These are phyloP conservation scores for Orius laevigatus DNA, from an alignment of 1,140 invertebrate genomes.

Conservation along the genomic window DNA sequence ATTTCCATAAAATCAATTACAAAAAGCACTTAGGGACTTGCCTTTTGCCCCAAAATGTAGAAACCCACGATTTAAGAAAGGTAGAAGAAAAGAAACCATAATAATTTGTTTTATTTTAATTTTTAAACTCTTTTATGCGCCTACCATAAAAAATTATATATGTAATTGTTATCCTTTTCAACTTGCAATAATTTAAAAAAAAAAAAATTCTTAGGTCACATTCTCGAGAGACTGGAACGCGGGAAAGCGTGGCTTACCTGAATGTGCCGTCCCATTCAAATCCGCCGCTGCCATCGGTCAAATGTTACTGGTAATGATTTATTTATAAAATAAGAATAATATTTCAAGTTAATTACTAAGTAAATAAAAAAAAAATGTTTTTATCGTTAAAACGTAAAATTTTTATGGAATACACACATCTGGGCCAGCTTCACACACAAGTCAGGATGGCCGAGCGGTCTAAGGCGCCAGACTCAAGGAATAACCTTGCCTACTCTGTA, in stretches of 20 bases:
- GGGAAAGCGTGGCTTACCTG: slow-evolving; percentile 13
- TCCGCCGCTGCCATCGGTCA: slow-evolving; percentile 6
- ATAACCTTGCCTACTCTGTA: slow-evolving; percentile 25
- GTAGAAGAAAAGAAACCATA: too few species aligned
- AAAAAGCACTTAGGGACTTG: too few species aligned
- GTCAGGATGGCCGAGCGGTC: slow-evolving; percentile 38
- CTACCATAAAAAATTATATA: too few species aligned
- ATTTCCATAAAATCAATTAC: too few species aligned
- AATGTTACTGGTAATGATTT: slow-evolving; percentile 9
- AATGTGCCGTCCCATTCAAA: slow-evolving; percentile 6
- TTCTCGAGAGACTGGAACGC: slow-evolving; percentile 19
- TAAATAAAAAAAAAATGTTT: not conserved
- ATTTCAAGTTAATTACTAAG: not conserved
- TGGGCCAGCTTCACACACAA: not conserved
- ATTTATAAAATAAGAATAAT: too few species aligned
- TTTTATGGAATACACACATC: not conserved
- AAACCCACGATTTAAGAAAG: too few species aligned
- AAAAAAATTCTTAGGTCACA: slow-evolving; percentile 17
- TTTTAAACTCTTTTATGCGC: too few species aligned
- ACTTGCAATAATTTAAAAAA: too few species aligned
- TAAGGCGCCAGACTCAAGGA: slow-evolving; percentile 52
- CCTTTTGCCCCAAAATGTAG: too few species aligned
- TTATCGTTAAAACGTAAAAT: not conserved
- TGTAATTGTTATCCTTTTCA: too few species aligned
- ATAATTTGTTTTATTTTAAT: too few species aligned